A percentile compares a stretch with the other conserved stretches of the same genome.
Conservation (phyloP, 2,113 vertebrate species). For the Bos indicus region DNA sequence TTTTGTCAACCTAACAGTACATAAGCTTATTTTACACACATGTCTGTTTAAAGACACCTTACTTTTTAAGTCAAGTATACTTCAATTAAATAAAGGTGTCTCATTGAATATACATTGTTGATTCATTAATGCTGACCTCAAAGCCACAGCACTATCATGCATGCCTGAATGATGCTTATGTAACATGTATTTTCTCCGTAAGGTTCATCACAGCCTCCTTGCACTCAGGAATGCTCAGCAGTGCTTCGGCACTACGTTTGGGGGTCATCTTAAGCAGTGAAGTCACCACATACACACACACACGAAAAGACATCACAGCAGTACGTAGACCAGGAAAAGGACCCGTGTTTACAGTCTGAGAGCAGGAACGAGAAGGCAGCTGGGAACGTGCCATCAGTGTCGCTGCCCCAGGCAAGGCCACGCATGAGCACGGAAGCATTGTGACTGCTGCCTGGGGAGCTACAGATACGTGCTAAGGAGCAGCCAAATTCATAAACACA, state of each 20-base stretch:
- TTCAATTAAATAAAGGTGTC: background rate
- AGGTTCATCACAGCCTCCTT: background rate
- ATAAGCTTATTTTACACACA: background rate
- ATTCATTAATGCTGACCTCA: background rate
- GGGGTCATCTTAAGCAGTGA: background rate
- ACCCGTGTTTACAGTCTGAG: too few species aligned
- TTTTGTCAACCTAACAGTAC: background rate
- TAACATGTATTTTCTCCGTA: fast-evolving
- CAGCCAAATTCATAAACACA: background rate
- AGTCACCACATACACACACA: background rate
- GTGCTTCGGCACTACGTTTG: fast-evolving
- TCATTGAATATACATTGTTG: fast-evolving
- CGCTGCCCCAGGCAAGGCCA: fast-evolving
- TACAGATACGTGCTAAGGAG: background rate
- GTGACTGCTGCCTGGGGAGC: fast-evolving
- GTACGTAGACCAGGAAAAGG: fast-evolving
- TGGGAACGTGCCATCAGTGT: fast-evolving
- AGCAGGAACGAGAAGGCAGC: fast-evolving
- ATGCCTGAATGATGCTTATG: fast-evolving
- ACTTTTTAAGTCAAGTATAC: background rate
- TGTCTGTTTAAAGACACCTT: background rate
- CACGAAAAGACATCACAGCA: background rate
- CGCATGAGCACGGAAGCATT: fast-evolving
- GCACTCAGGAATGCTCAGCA: fast-evolving
- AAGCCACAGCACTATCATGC: background rate